phyloP scores from a whole-genome alignment of 2,113 vertebrate species.

The Oryzias celebensis region DNA sequence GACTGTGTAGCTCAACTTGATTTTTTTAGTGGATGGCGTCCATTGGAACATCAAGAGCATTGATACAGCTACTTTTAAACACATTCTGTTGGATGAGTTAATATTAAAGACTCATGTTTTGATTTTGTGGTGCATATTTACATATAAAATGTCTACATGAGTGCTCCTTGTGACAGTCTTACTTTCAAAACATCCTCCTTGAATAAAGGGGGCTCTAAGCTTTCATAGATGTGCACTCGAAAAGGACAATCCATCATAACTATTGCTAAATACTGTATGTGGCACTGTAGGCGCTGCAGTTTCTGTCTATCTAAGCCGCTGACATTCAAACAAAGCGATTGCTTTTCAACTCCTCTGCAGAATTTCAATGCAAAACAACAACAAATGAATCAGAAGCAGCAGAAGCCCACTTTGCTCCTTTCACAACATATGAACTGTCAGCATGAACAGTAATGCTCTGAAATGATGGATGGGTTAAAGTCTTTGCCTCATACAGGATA shows the following conservation, averaged over 20 bases:
- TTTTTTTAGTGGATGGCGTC: too few relatives aligned
- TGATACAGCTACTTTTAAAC: too few relatives aligned
- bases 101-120: too few relatives aligned
- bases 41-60: too few relatives aligned
- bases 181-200: constrained; percentile 45
- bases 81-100: too few relatives aligned
- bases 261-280: constrained; percentile 50
- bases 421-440: constrained; percentile 71
- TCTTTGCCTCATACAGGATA: constrained; percentile 36
- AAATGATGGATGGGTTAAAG: constrained; percentile 64
- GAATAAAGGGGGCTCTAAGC: constrained; percentile 57
- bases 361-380: constrained; percentile 65
- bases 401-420: constrained; percentile 59
- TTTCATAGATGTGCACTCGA: constrained; percentile 54
- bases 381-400: constrained; percentile 66
- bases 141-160: constrained; percentile 18
- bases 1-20: too few relatives aligned
- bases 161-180: constrained; percentile 16
- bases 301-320: constrained; percentile 54
- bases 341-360: constrained; percentile 57
- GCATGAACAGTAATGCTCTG: constrained; percentile 57
- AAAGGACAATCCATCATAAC: constrained; percentile 64
- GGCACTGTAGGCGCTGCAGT: constrained; percentile 58
- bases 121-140: neutral
- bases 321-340: constrained; percentile 69